Conservation (phyloP, 2,113 vertebrate species). For the Theropithecus gelada region DNA sequence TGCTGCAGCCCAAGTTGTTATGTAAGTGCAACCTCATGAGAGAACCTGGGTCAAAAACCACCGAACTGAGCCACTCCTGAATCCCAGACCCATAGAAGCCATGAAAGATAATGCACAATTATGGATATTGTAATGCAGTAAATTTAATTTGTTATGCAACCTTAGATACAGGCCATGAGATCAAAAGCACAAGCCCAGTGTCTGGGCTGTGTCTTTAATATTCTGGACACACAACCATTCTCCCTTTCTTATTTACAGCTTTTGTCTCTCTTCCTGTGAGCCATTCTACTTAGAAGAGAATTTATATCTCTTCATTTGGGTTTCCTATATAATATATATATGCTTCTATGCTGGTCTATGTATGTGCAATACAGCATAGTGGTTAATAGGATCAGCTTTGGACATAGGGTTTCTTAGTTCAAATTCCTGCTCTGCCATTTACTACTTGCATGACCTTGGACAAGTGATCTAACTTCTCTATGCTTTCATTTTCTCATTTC, state of each 20-base stretch:
- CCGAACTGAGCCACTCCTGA: neutral
- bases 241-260: neutral
- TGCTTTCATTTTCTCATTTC: neutral
- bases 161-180: neutral
- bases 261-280: neutral
- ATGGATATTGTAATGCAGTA: neutral
- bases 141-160: neutral
- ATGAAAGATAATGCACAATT: neutral
- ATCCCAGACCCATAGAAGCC: neutral
- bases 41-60: neutral
- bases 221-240: neutral
- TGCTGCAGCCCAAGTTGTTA: neutral
- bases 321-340: neutral
- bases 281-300: neutral
- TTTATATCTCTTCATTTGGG: neutral
- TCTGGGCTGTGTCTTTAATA: neutral
- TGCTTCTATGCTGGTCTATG: neutral
- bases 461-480: neutral
- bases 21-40: neutral
- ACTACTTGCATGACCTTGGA: neutral
- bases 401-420: neutral
- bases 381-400: neutral
- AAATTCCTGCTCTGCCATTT: neutral
- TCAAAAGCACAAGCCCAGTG: neutral
- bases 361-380: neutral